Percentiles rank a stretch among this genome's conserved stretches.
Evolutionary conservation across 2,113 vertebrate species (phyloP).

Genomic region (Elephantulus edwardii): DNA sequence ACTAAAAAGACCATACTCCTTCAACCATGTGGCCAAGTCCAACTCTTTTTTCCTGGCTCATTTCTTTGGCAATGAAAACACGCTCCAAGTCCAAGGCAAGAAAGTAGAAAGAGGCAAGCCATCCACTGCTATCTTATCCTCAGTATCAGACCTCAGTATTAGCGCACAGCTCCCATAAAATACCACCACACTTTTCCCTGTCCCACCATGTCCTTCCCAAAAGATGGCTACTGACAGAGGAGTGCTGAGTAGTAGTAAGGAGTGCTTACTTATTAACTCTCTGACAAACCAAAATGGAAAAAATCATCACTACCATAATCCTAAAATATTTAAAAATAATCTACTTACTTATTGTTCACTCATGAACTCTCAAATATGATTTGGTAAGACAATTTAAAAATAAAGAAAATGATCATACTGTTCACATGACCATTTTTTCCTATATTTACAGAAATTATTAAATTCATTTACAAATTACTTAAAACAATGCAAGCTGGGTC

Average conservation of each 20-base stretch:
- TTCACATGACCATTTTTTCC: background rate
- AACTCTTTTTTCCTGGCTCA: slow-evolving; percentile 16
- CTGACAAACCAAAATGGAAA: slow-evolving; percentile 14
- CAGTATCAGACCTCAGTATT: background rate
- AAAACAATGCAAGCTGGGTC: background rate
- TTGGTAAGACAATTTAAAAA: slow-evolving; percentile 29
- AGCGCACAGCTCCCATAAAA: background rate
- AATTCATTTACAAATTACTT: slow-evolving; percentile 30
- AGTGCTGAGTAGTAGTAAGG: background rate
- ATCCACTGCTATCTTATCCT: background rate
- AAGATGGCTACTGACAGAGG: background rate
- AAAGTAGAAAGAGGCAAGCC: background rate
- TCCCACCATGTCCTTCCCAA: background rate
- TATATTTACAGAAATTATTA: slow-evolving; percentile 31
- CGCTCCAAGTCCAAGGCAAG: background rate
- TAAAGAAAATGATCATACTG: slow-evolving; percentile 8
- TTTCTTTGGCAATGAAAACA: background rate
- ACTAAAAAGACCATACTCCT: background rate
- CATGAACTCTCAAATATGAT: slow-evolving; percentile 34
- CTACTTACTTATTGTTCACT: background rate
- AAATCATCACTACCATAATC: background rate
- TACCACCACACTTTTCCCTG: background rate
- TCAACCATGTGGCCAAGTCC: background rate
- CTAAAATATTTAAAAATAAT: slow-evolving; percentile 13
- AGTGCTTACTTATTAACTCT: background rate